These are phyloP conservation scores for Pristionchus pacificus DNA, from an alignment of 1,140 invertebrate species.

Conservation along the genomic window DNA sequence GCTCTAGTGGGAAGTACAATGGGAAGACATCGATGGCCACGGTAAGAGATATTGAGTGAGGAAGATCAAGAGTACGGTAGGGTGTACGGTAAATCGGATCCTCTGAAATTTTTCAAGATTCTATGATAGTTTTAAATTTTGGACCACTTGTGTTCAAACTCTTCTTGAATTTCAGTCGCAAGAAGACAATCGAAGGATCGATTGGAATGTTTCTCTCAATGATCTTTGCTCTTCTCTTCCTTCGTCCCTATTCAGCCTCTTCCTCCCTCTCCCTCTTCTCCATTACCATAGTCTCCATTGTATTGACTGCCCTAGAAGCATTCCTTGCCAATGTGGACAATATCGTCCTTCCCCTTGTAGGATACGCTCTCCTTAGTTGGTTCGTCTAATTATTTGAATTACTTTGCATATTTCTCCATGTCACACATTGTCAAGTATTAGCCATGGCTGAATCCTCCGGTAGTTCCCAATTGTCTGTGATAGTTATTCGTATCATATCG, in stretches of 20 bases:
- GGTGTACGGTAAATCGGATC: no score
- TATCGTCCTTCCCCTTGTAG: slow-evolving; percentile 22
- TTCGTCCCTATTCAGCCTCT: slow-evolving; percentile 1
- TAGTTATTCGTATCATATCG: no score
- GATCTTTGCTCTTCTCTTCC: slow-evolving; percentile 12
- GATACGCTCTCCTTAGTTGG: slow-evolving; percentile 14
- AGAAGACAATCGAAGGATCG: slow-evolving; percentile 24
- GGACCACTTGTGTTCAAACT: not conserved
- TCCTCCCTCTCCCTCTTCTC: not conserved
- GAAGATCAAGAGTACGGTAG: no score
- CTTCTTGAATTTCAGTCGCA: slow-evolving; percentile 18
- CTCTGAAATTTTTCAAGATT: no score
- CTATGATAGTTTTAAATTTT: not conserved
- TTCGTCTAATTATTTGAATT: not conserved
- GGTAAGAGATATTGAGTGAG: no score
- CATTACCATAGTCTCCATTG: slow-evolving; percentile 4
- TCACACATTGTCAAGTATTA: no score
- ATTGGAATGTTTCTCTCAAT: slow-evolving; percentile 21
- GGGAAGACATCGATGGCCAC: slow-evolving; percentile 23
- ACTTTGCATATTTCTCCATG: no score
- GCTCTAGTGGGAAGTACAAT: slow-evolving; percentile 19
- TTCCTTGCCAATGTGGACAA: slow-evolving; percentile 20
- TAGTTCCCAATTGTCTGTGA: no score
- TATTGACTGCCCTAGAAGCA: slow-evolving; percentile 13
- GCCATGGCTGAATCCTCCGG: no score